Conservation (phyloP, 2,888 invertebrate genomes). For the Ashinkailepas kermadecensis region DNA sequence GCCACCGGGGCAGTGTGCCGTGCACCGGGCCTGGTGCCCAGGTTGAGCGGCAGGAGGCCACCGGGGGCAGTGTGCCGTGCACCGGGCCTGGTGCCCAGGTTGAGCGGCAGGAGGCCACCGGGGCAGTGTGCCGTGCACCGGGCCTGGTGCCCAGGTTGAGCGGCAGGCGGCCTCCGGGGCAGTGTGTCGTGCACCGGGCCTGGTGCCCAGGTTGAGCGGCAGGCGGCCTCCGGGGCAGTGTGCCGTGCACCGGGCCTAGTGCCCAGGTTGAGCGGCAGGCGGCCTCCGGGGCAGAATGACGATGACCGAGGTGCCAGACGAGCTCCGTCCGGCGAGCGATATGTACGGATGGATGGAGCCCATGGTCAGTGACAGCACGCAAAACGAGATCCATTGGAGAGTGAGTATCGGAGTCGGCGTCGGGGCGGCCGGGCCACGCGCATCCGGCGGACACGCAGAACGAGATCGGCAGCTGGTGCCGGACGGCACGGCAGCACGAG, state of each 20-base stretch:
- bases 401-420: neutral
- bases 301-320: neutral
- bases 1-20: neutral
- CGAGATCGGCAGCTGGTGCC: constrained; percentile 31
- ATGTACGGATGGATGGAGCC: neutral
- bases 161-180: neutral
- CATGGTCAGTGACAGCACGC: neutral
- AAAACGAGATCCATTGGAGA: neutral
- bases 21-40: neutral
- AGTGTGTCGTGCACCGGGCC: neutral
- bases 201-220: neutral
- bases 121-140: neutral
- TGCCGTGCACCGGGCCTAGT: neutral
- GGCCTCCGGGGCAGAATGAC: neutral
- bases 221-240: too few relatives aligned
- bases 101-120: neutral
- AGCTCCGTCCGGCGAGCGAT: neutral
- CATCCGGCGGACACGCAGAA: constrained; percentile 34
- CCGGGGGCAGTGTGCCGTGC: too few relatives aligned
- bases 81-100: neutral
- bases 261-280: neutral
- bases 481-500: constrained; percentile 74
- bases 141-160: neutral
- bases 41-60: neutral
- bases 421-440: constrained; percentile 34